Conservation (phyloP, 2,797 vertebrate genomes). For the Cygnus olor region DNA sequence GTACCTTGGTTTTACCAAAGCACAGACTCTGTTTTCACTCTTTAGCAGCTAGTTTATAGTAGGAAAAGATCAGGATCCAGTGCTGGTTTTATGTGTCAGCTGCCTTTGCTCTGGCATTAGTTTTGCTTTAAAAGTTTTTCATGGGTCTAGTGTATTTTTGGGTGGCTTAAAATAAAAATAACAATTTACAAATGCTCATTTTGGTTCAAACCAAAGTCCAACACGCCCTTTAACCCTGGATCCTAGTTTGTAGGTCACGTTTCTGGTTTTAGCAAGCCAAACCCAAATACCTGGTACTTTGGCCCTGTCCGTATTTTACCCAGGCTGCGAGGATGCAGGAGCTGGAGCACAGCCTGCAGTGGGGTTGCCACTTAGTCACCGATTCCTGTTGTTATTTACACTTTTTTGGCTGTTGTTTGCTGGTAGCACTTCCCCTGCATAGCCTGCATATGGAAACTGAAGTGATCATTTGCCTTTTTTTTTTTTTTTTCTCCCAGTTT, state of each 20-base stretch:
- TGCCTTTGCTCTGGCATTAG: conserved; percentile 22
- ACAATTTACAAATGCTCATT: neutral
- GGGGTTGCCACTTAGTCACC: neutral
- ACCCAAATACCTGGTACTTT: neutral
- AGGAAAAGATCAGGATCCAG: conserved; percentile 31
- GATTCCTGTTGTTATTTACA: neutral
- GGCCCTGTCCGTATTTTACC: accelerated
- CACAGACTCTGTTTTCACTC: conserved; percentile 19
- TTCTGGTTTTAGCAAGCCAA: neutral
- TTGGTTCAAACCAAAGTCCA: neutral
- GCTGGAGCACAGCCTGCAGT: neutral
- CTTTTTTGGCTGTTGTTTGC: neutral
- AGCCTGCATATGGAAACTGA: neutral
- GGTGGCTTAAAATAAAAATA: conserved; percentile 1
- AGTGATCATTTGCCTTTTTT: neutral
- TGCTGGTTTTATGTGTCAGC: neutral
- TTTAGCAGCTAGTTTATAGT: conserved; percentile 16
- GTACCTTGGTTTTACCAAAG: neutral
- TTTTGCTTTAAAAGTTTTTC: neutral
- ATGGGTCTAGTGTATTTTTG: neutral
- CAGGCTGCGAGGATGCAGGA: neutral
- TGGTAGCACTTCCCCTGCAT: accelerated
- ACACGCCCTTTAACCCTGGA: neutral
- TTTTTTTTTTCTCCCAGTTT: neutral
- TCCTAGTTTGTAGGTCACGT: neutral